These are phyloP conservation scores for Saimiri boliviensis DNA, from an alignment of 2,113 vertebrate genomes.

Conservation along the genomic window DNA sequence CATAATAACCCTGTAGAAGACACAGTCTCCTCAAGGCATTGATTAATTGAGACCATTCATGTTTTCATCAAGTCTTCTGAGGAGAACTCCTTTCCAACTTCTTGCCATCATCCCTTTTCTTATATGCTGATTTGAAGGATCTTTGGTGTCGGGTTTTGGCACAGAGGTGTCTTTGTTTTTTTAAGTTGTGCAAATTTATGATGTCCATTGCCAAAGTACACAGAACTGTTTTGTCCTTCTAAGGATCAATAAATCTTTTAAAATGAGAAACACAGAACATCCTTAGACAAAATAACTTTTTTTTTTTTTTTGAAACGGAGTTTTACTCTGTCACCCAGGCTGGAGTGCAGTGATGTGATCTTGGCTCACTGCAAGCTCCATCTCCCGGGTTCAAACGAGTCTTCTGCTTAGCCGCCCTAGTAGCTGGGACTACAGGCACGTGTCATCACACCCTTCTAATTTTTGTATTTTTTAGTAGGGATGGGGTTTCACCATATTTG, in stretches of 20 bases:
- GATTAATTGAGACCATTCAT: neutral
- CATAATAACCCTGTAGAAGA: neutral
- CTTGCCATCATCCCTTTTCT: neutral
- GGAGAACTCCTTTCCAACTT: neutral
- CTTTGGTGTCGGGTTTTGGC: neutral
- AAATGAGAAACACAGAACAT: neutral
- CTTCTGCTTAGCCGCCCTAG: no score
- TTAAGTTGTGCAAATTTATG: neutral
- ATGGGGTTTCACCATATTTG: no score
- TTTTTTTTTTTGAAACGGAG: neutral
- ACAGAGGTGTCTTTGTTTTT: slow-evolving; percentile 13
- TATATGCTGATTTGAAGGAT: neutral
- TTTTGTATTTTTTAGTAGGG: no score
- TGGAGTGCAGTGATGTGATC: no score
- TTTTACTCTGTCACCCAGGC: no score
- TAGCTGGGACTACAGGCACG: no score
- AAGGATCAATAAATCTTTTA: slow-evolving; percentile 34
- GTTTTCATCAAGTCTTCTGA: neutral
- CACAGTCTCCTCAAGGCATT: neutral
- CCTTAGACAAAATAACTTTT: slow-evolving; percentile 28
- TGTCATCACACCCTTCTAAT: no score
- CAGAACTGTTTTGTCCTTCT: slow-evolving; percentile 25
- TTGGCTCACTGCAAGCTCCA: no score
- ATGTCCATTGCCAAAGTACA: neutral
- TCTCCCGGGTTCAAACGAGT: no score